phyloP scores from a whole-genome alignment of 2,888 invertebrate genomes.

The Polyploca ridens region DNA sequence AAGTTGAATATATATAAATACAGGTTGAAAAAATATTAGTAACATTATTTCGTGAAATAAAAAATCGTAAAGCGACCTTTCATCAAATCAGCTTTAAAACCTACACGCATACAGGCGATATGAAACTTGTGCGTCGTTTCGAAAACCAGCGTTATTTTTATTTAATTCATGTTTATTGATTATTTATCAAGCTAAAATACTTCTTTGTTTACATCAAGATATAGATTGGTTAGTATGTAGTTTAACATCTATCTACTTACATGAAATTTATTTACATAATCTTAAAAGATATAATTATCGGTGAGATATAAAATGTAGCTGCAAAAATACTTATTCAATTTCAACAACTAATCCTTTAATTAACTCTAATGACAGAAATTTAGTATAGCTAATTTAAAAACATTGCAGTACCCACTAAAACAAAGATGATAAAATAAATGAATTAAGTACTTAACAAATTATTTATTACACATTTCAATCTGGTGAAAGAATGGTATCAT shows the following conservation, averaged over 20 bases:
- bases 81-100: background rate
- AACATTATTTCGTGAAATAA: background rate
- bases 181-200: conserved; percentile 13
- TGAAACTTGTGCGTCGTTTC: background rate
- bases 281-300: conserved; percentile 36
- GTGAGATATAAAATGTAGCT: conserved; percentile 38
- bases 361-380: background rate
- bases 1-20: background rate
- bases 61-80: background rate
- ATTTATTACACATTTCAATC: background rate
- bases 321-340: background rate
- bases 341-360: background rate
- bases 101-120: background rate
- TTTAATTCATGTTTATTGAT: background rate
- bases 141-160: background rate
- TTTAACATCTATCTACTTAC: conserved; percentile 33
- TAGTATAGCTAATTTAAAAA: background rate
- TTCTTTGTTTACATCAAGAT: conserved; percentile 1
- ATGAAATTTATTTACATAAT: conserved; percentile 22
- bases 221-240: conserved; percentile 27
- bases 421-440: background rate
- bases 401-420: background rate
- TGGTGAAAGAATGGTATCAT: background rate
- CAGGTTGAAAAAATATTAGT: background rate
- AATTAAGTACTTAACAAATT: background rate